A percentile compares a stretch with the other conserved stretches of the same genome.
Evolutionary conservation across 2,113 vertebrate species (phyloP).

Genomic region (Morphnarchus princeps): DNA sequence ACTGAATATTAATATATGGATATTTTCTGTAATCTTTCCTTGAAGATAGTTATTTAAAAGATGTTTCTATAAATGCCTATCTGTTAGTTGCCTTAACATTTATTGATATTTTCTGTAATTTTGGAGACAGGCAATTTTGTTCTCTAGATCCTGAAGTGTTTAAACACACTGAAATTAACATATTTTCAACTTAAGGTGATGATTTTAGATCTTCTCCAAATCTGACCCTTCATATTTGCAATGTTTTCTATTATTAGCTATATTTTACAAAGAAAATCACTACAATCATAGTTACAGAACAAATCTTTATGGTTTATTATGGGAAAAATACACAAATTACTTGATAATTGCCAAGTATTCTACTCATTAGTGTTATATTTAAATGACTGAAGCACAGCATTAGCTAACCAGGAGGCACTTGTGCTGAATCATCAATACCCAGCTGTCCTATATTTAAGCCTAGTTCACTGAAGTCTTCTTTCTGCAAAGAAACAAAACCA

Average conservation of each 20-base stretch:
- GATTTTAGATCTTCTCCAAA: not conserved
- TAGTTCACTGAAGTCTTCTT: conserved; percentile 85
- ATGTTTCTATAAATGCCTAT: not conserved
- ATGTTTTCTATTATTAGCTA: not conserved
- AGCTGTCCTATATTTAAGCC: conserved; percentile 85
- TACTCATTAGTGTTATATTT: not conserved
- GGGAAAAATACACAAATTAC: not conserved
- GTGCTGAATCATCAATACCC: conserved; percentile 91
- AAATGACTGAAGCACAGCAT: not conserved
- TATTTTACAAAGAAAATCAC: not conserved
- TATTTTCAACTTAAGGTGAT: not conserved
- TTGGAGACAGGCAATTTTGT: not conserved
- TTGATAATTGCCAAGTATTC: not conserved
- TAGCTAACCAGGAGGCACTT: conserved; percentile 87
- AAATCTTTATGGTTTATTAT: not conserved
- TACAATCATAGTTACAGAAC: not conserved
- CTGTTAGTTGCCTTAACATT: not conserved
- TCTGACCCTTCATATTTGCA: not conserved
- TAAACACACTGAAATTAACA: not conserved
- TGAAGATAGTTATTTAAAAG: not conserved
- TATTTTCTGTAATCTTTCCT: not conserved
- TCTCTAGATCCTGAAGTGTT: not conserved
- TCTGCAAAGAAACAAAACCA: conserved; percentile 73
- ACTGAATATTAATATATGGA: not conserved
- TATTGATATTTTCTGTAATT: not conserved